phyloP scores from a whole-genome alignment of 2,113 vertebrate species.

The Mystacornis crossleyi region DNA sequence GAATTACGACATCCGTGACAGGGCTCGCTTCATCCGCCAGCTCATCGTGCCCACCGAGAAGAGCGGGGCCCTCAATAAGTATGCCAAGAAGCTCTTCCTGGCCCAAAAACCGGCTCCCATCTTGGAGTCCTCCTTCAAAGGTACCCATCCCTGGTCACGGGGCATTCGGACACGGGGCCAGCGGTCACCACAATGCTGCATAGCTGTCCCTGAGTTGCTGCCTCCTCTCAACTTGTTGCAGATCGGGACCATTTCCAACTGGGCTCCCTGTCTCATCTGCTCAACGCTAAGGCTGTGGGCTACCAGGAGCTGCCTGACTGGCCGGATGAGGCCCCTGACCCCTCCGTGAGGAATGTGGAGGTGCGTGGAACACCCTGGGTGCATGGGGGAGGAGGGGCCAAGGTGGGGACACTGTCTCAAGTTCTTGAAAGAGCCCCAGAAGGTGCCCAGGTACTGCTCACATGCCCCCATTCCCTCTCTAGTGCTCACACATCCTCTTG shows the following conservation, averaged over 20 bases:
- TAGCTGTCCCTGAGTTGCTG: background rate
- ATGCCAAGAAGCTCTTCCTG: slow-evolving; percentile 96
- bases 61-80: slow-evolving; percentile 93
- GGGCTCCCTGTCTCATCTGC: slow-evolving; percentile 94
- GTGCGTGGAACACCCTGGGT: slow-evolving; percentile 38
- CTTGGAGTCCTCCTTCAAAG: slow-evolving; percentile 98
- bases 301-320: slow-evolving; percentile 98
- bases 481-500: rapidly evolving
- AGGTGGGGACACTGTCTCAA: background rate
- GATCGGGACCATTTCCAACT: slow-evolving; percentile 98
- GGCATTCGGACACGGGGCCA: rapidly evolving
- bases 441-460: background rate
- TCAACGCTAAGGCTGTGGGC: slow-evolving; percentile 94
- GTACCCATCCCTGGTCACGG: slow-evolving; percentile 62
- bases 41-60: slow-evolving; percentile 97
- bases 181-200: background rate
- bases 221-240: background rate
- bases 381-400: too few relatives aligned
- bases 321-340: slow-evolving; percentile 93
- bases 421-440: background rate
- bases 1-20: slow-evolving; percentile 96
- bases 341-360: slow-evolving; percentile 99
- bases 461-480: background rate
- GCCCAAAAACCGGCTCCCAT: slow-evolving; percentile 95
- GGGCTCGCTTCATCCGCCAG: slow-evolving; percentile 96